Evolutionary conservation across 2,888 invertebrate species (phyloP).

Genomic region (Drosophila pegasa): DNA sequence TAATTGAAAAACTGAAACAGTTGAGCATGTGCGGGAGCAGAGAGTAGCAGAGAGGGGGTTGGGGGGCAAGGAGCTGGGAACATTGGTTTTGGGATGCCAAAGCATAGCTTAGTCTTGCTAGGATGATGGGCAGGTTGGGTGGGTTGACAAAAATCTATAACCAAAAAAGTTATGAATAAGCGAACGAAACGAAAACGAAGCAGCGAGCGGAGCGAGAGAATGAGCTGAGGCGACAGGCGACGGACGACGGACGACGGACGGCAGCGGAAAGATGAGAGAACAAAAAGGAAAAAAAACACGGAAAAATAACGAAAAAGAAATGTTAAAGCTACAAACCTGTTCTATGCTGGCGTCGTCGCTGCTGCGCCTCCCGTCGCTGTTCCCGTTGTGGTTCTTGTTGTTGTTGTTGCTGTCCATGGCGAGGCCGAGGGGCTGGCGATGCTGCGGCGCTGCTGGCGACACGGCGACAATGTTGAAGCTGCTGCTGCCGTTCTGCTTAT

Average conservation of each 20-base stretch:
- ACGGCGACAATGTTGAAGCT: conserved; percentile 70
- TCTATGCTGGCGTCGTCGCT: conserved; percentile 60
- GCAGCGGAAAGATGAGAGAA: conserved; percentile 18
- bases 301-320: conserved; percentile 25
- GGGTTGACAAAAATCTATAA: conserved; percentile 76
- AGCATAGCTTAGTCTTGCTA: conserved; percentile 17
- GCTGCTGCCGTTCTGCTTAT: conserved; percentile 39
- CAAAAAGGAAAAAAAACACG: conserved; percentile 10
- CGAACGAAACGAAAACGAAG: conserved; percentile 62
- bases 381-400: conserved; percentile 26
- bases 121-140: conserved; percentile 14
- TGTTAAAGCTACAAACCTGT: conserved; percentile 69
- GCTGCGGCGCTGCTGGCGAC: conserved; percentile 62
- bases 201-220: conserved; percentile 35
- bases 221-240: conserved; percentile 16
- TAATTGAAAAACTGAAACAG: conserved; percentile 79
- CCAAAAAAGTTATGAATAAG: conserved; percentile 76
- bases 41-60: too few species aligned
- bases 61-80: background rate
- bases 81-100: conserved; percentile 19
- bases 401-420: conserved; percentile 61
- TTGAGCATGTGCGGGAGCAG: conserved; percentile 61
- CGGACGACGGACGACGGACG: too few species aligned
- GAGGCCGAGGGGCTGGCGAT: conserved; percentile 58
- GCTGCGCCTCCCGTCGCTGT: conserved; percentile 31